Conservation (phyloP, 35 echinoderm and acorn worm species). For the Nesometra sesokonis region DNA sequence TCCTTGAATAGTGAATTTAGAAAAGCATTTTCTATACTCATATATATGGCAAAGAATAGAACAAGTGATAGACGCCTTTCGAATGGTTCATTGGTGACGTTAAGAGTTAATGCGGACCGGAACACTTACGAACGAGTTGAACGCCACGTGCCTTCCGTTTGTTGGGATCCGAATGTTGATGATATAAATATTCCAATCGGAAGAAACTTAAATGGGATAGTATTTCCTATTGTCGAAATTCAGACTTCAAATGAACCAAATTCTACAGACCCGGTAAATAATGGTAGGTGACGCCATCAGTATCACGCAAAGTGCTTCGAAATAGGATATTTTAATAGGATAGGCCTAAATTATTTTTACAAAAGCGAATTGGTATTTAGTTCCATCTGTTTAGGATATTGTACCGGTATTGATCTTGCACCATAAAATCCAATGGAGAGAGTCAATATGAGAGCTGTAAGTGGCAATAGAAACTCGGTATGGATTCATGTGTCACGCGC, state of each 20-base stretch:
- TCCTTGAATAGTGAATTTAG: conserved; percentile 65
- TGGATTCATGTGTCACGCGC: no score
- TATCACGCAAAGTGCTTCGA: not conserved
- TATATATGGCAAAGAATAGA: not conserved
- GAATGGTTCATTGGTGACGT: not conserved
- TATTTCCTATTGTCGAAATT: not conserved
- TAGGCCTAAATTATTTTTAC: no score
- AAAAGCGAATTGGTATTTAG: no score
- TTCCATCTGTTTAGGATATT: no score
- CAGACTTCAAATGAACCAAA: not conserved
- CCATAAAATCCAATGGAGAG: no score
- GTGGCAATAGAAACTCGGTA: no score
- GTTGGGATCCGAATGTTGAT: not conserved
- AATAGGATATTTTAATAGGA: no score
- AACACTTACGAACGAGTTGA: not conserved
- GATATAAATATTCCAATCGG: not conserved
- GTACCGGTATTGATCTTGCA: no score
- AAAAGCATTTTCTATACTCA: conserved; percentile 43
- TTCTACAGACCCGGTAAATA: not conserved
- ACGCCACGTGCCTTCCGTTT: not conserved
- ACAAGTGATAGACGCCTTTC: not conserved
- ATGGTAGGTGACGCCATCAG: not conserved
- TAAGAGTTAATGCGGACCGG: not conserved
- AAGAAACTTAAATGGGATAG: not conserved
- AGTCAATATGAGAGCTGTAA: no score